Evolutionary conservation across 2,888 invertebrate genomes (phyloP).

Genomic region (Pterobdella sp.): DNA sequence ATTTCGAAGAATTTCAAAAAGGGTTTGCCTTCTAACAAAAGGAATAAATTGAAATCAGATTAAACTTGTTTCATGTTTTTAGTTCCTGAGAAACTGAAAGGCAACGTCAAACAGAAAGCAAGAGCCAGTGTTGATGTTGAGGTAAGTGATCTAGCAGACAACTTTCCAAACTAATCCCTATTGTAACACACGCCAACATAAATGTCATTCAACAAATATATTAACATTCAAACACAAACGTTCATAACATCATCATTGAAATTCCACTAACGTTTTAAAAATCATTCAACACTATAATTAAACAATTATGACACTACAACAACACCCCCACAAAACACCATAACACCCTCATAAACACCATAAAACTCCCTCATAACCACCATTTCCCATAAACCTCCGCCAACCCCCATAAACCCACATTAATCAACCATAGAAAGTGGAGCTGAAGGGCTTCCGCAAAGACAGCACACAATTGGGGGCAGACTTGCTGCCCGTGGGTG

Average conservation of each 20-base stretch:
- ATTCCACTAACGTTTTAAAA: neutral
- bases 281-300: neutral
- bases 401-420: no score
- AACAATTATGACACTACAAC: neutral
- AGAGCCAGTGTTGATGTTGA: constrained; percentile 33
- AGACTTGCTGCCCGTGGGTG: neutral
- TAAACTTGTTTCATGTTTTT: neutral
- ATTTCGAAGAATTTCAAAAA: no score
- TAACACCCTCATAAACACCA: neutral
- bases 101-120: constrained; percentile 33
- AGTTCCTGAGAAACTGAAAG: constrained; percentile 32
- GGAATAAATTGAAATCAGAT: neutral
- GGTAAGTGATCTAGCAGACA: constrained; percentile 22
- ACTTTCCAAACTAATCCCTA: neutral
- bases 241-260: neutral
- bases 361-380: neutral
- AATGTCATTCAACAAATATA: neutral
- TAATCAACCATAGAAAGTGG: neutral
- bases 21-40: no score
- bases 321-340: neutral
- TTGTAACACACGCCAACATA: neutral
- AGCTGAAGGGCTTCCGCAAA: neutral
- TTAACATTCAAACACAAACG: neutral
- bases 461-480: neutral
- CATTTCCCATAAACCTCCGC: neutral